These are phyloP conservation scores for Sebastes taczanowskii DNA, from an alignment of 2,797 vertebrate species.

Conservation along the genomic window DNA sequence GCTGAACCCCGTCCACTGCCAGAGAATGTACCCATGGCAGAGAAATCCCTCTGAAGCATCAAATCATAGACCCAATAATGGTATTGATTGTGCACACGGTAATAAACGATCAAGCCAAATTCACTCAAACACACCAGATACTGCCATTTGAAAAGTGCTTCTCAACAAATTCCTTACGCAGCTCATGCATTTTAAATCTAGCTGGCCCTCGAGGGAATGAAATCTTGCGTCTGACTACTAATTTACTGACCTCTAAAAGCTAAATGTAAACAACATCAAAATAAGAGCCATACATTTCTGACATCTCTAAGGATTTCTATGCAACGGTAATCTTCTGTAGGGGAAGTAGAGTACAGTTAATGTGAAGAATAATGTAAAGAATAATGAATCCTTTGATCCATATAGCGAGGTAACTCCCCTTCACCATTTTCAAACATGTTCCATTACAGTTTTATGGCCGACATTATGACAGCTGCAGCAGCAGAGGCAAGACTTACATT, in stretches of 20 bases:
- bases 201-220: background rate
- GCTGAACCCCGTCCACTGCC: background rate
- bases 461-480: constrained; percentile 9
- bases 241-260: constrained; percentile 15
- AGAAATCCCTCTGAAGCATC: background rate
- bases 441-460: background rate
- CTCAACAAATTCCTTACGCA: constrained; percentile 4
- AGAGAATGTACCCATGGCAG: background rate
- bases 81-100: background rate
- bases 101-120: background rate
- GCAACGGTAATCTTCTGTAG: background rate
- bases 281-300: background rate
- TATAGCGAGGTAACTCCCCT: background rate
- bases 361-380: background rate
- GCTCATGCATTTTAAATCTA: constrained; percentile 30
- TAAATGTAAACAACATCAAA: constrained; percentile 15
- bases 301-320: background rate
- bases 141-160: background rate
- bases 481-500: background rate
- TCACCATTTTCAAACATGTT: background rate
- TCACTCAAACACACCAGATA: background rate
- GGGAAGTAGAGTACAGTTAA: background rate
- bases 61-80: background rate
- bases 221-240: background rate
- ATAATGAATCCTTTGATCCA: background rate